Evolutionary conservation across 2,888 invertebrate genomes (phyloP), one percentile per base, ranked within the genome.

Genomic region (Calameuta filiformis): DNA sequence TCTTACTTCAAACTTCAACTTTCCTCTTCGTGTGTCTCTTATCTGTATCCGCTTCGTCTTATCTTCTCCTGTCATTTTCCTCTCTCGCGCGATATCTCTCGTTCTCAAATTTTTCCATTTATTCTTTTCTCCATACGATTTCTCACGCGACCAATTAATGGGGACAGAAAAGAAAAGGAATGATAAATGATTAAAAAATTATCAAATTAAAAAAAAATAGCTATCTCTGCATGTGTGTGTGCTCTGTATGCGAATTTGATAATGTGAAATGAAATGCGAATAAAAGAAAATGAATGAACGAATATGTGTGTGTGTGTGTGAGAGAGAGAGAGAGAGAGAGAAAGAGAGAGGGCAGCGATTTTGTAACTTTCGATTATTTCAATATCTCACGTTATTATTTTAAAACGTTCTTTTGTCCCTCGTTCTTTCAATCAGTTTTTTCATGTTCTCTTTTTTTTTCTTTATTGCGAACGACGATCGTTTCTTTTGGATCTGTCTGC

Each of bases 401-500:
- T 56, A 15, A 0, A 56, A 23, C 56, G 23, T 56, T 23, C 37
- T 37, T 9, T 9, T 9, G 9, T 56, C 56, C 23, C 56, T 6
- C 56, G 56, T 56, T 56, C 23, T 23, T 23, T 56, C 23, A 12
- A 37, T 68, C 31, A 6, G 31, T 35, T n/a, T 69, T 35, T 76
- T 15, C 69, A 23, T 33, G 69, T 75, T 23, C 40, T 11, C 15
- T 12, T 15, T 34, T 23, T 78, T n/a, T 35, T 4, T 37, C 31
- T 73, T 71, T 77, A 35, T 78, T 23, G 71, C 11, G 31, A n/a
- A 34, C n/a, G 34, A n/a, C 34, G 23, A 74, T 35, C 30, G 31
- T 77, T 75, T 23, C 75, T 77, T 77, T 75, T 71, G 40, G 75
- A 71, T 75, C 75, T 77, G 75, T 75, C 74, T 71, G 31, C 23